A percentile compares a stretch with the other conserved stretches of the same genome.
Evolutionary conservation across 2,888 invertebrate genomes (phyloP).

Genomic region (Cheilosia impressa): DNA sequence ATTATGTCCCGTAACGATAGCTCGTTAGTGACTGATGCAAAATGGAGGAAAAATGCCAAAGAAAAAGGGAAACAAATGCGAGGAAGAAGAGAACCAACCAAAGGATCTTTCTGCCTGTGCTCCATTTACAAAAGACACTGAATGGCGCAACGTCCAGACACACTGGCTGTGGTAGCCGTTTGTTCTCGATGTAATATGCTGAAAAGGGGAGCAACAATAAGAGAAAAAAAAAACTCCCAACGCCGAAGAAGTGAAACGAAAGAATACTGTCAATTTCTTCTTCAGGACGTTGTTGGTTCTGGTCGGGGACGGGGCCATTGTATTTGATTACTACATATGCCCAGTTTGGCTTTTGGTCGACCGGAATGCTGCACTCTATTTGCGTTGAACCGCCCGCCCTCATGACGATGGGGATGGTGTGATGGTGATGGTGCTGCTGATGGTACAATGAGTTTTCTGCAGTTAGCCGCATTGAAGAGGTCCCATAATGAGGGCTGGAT

Average conservation of each 20-base stretch:
- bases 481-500: conserved; percentile 73
- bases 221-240: conserved; percentile 10
- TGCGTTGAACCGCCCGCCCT: conserved; percentile 61
- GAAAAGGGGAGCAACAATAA: conserved; percentile 8
- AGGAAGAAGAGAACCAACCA: background rate
- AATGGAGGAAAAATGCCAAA: conserved; percentile 58
- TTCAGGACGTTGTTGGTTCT: conserved; percentile 37
- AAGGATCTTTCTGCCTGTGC: conserved; percentile 52
- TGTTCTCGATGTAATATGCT: conserved; percentile 46
- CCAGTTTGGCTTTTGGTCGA: conserved; percentile 72
- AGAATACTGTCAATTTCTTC: conserved; percentile 74
- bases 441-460: conserved; percentile 70
- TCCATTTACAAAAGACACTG: conserved; percentile 70
- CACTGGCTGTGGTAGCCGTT: conserved; percentile 49
- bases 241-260: conserved; percentile 68
- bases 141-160: conserved; percentile 65
- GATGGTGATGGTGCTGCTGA: conserved; percentile 36
- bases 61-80: conserved; percentile 15
- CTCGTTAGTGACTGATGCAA: conserved; percentile 75
- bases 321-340: conserved; percentile 75
- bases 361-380: conserved; percentile 63
- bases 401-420: background rate
- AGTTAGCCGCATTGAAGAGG: conserved; percentile 75
- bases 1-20: conserved; percentile 75
- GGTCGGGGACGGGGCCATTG: conserved; percentile 57